Percentiles rank a stretch among this genome's conserved stretches.
phyloP scores from a whole-genome alignment of 2,113 vertebrate species.

The Speoplatyrhinus poulsoni region DNA sequence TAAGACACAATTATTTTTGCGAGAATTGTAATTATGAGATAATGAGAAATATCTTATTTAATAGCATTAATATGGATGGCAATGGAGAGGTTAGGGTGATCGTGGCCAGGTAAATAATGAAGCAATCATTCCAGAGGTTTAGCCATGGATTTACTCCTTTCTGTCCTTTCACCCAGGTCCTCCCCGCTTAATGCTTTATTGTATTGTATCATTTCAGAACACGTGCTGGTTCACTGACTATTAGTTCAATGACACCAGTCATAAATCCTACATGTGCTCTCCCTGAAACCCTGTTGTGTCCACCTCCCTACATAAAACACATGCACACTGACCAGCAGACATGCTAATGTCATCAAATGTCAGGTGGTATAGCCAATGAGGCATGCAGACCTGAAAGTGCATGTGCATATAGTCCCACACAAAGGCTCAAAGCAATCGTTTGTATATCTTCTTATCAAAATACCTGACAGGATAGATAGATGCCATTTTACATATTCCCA shows the following conservation, averaged over 20 bases:
- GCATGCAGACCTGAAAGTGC: not conserved
- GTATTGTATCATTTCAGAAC: constrained; percentile 2
- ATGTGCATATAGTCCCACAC: constrained; percentile 18
- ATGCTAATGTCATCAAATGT: constrained; percentile 44
- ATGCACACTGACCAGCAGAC: constrained; percentile 45
- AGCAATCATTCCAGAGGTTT: no score
- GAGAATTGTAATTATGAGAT: no score
- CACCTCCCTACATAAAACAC: constrained; percentile 14
- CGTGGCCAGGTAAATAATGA: no score
- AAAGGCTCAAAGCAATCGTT: constrained; percentile 10
- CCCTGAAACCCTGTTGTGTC: constrained; percentile 36
- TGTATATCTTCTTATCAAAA: not conserved
- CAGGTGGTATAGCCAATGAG: constrained; percentile 16
- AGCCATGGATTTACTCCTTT: not conserved
- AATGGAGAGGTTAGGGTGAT: no score
- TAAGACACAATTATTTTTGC: no score
- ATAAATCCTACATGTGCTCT: constrained; percentile 51
- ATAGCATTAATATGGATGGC: no score
- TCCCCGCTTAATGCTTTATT: not conserved
- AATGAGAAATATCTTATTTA: no score
- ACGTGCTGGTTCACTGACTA: constrained; percentile 32
- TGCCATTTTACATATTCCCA: not conserved
- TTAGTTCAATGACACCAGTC: constrained; percentile 40
- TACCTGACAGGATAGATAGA: not conserved
- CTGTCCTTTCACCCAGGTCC: constrained; percentile 22